A percentile compares a stretch with the other conserved stretches of the same genome.
Conservation (phyloP, 2,797 vertebrate species). For the Mormyrops attenuatus region DNA sequence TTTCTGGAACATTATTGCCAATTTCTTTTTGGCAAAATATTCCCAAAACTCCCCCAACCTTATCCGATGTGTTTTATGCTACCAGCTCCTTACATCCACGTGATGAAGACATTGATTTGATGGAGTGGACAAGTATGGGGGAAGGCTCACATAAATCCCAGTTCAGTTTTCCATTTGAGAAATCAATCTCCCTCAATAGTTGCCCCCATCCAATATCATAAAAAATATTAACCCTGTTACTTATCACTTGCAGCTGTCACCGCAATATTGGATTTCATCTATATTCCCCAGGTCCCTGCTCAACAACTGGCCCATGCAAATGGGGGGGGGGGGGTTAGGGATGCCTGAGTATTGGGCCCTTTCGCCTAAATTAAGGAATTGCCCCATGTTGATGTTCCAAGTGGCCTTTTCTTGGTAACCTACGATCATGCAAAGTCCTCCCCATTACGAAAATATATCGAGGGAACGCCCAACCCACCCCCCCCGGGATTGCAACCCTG, state of each 20-base stretch:
- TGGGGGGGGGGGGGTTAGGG: neutral
- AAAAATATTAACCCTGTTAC: neutral
- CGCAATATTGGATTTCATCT: neutral
- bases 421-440: neutral
- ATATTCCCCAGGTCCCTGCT: neutral
- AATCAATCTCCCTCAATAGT: neutral
- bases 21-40: neutral
- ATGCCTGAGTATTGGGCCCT: neutral
- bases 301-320: neutral
- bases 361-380: neutral
- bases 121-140: neutral
- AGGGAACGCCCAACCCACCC: no score
- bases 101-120: neutral
- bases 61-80: neutral
- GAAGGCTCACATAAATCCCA: neutral
- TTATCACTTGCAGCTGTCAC: neutral
- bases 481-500: neutral
- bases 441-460: no score
- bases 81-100: neutral
- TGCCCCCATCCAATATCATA: neutral
- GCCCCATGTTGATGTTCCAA: neutral
- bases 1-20: neutral
- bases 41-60: neutral
- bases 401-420: neutral
- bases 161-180: neutral